phyloP scores from a whole-genome alignment of 1,140 invertebrate genomes.

The Aphis gossypii region DNA sequence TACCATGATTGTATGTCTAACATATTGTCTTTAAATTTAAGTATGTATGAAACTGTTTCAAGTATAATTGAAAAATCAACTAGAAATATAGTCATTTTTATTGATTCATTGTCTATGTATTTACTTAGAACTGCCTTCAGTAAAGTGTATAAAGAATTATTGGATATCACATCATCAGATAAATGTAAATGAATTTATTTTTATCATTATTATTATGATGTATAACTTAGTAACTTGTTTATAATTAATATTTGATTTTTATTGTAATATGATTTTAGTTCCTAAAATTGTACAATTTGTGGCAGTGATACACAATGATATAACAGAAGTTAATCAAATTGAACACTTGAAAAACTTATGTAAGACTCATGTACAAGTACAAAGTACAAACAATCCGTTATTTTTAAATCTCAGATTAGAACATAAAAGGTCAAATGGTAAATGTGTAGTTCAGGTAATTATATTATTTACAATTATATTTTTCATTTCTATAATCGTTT shows the following conservation, averaged over 20 bases:
- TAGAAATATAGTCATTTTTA: conserved; percentile 36
- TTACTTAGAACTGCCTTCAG: conserved; percentile 18
- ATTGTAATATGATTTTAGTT: conserved; percentile 33
- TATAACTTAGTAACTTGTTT: neutral
- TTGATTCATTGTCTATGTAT: conserved; percentile 52
- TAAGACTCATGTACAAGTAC: conserved; percentile 43
- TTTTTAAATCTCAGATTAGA: conserved; percentile 45
- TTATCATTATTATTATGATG: neutral
- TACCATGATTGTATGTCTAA: conserved; percentile 48
- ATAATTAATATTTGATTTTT: neutral
- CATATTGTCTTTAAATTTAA: neutral
- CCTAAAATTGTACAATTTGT: conserved; percentile 41
- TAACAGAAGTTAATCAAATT: conserved; percentile 28
- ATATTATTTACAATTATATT: neutral
- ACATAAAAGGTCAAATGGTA: conserved; percentile 52
- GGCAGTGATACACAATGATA: conserved; percentile 37
- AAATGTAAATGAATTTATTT: conserved; percentile 1
- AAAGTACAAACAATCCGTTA: neutral
- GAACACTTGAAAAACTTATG: conserved; percentile 50
- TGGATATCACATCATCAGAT: conserved; percentile 39
- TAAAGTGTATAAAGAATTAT: conserved; percentile 44
- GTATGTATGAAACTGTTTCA: conserved; percentile 20
- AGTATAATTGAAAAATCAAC: neutral
- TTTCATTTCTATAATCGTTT: neutral
- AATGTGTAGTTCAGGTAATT: conserved; percentile 43